Base-by-base conservation (phyloP, 2,888 invertebrate species). In the Drosophila paucipuncta region DNA sequence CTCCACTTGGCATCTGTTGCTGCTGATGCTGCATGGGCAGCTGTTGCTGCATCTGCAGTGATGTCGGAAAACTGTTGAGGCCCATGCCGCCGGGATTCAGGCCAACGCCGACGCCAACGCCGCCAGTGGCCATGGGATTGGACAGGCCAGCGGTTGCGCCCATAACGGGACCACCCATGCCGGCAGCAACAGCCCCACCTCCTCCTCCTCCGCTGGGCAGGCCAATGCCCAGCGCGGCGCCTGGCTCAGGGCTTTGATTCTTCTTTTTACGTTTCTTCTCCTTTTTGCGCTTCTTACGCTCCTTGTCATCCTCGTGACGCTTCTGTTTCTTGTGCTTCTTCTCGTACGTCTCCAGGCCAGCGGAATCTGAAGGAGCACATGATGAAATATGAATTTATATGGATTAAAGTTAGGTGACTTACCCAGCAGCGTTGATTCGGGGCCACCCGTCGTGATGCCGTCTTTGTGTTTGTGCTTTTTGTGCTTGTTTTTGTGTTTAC, bases 311-410 rank as follows among this genome's bases (percentile, higher is more conserved):
- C 85, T 98, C 98, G 86, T 98, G 98, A 43, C 98, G 95, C 92
- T 98, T 98, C 91, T 98, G 97, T 92, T 98, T 98, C 94, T 98
- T 98, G 93, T 98, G 98, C 92, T 98, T 98, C 95, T 98, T 98
- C 92, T 98, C 98, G 89, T 98, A 98, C 25, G 97, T 97, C 92
- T 98, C 97, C 69, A 96, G 95, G 74, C 95, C 95, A 73, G 95
- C 94, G 37, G 95, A 94, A 91, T 95, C 95, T 95, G 90, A 18
- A 69, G 74, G 35, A 57, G 7, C 25, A 33, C 4, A 41, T 31
- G 16, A 30, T 39, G 2, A n/a, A n/a, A 37, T 37, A 37, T 25
- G 7, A 13, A 10, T 18, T 13, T 16, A 31, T 11, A 13, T 25
- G 11, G 18, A 41, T 22, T 2, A 10, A 33, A 2, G 1, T 1